Evolutionary conservation across 2,888 invertebrate species (phyloP).

Genomic region (Oxytorus armatus): DNA sequence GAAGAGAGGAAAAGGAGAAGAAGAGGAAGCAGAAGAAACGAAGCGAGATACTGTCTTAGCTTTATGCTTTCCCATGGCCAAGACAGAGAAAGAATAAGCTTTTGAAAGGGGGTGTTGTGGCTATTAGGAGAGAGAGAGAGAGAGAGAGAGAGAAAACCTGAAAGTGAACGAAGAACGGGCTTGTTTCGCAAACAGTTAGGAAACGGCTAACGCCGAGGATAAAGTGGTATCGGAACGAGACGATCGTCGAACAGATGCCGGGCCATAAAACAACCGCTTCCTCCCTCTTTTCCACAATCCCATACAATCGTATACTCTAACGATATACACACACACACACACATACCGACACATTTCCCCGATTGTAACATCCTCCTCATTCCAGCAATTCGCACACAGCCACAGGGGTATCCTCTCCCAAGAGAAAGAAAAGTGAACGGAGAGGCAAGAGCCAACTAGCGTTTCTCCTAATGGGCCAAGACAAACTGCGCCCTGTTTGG

Average conservation of each 20-base stretch:
- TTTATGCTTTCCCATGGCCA: conserved; percentile 56
- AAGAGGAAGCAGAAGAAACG: conserved; percentile 53
- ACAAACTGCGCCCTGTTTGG: conserved; percentile 81
- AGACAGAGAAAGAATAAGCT: conserved; percentile 26
- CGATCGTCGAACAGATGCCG: conserved; percentile 85
- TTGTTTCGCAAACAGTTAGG: conserved; percentile 84
- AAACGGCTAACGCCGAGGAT: conserved; percentile 84
- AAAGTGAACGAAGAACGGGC: conserved; percentile 67
- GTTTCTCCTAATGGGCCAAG: conserved; percentile 84
- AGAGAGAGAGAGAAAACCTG: conserved; percentile 65
- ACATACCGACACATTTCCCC: conserved; percentile 27
- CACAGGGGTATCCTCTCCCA: conserved; percentile 47
- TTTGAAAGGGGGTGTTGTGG: conserved; percentile 28
- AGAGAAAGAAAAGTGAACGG: conserved; percentile 62
- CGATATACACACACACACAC: conserved; percentile 31
- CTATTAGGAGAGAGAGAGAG: conserved; percentile 19
- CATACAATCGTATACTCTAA: conserved; percentile 48
- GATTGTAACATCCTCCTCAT: conserved; percentile 60
- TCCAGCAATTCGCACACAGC: conserved; percentile 63
- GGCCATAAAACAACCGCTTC: conserved; percentile 84
- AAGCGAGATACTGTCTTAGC: conserved; percentile 59
- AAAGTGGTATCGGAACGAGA: conserved; percentile 85
- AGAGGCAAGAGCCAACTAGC: conserved; percentile 81
- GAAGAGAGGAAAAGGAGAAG: conserved; percentile 41
- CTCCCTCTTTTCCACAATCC: conserved; percentile 72